Conservation (phyloP, 2,797 vertebrate species). For the Propithecus perrieri region DNA sequence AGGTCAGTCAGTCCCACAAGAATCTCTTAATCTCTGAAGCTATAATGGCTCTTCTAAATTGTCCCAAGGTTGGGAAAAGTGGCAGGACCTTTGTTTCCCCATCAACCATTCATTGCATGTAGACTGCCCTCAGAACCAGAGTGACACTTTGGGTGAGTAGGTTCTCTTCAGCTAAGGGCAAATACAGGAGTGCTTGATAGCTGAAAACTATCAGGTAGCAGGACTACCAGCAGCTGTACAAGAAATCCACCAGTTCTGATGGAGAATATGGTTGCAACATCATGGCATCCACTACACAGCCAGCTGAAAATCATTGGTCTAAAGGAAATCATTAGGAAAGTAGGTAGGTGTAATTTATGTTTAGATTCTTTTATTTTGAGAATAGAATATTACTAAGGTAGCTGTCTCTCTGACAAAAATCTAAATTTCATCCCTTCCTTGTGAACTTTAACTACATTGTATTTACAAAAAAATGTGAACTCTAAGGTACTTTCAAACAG, state of each 20-base stretch:
- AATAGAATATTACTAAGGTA: not conserved
- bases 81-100: not conserved
- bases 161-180: not conserved
- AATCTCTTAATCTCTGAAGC: not conserved
- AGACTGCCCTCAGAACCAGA: not conserved
- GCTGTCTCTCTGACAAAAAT: not conserved
- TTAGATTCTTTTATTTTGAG: not conserved
- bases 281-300: not conserved
- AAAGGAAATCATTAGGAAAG: not conserved
- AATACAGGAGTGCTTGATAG: not conserved
- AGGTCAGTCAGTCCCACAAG: not conserved
- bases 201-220: not conserved
- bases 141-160: not conserved
- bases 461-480: slow-evolving; percentile 11
- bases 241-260: not conserved
- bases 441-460: not conserved
- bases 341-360: not conserved
- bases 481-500: not conserved
- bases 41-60: not conserved
- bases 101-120: not conserved
- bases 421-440: not conserved
- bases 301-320: not conserved
- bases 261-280: not conserved
- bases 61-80: not conserved
- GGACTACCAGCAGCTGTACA: not conserved